Conservation (phyloP, 2,888 invertebrate genomes). For the Helicoverpa assulta region DNA sequence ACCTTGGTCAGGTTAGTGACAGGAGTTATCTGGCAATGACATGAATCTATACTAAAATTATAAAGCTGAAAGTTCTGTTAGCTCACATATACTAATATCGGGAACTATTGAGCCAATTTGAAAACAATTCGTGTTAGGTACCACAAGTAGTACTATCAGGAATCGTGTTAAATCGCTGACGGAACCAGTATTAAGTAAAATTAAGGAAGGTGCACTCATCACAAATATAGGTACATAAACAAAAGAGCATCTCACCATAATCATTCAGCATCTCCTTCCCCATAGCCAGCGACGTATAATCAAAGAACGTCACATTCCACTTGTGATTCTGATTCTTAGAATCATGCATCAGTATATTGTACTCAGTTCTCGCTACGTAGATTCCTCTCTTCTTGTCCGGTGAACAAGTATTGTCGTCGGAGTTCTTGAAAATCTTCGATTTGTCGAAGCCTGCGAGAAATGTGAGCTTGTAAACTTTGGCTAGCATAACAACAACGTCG, state of each 20-base stretch:
- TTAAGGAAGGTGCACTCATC: too few species aligned
- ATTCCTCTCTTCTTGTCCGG: conserved; percentile 92
- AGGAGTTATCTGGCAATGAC: too few species aligned
- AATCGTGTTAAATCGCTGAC: too few species aligned
- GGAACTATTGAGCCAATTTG: too few species aligned
- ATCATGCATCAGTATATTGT: conserved; percentile 98
- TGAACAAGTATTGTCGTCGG: conserved; percentile 92
- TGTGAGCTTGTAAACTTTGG: conserved; percentile 11
- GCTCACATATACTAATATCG: too few species aligned
- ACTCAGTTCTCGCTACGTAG: conserved; percentile 96
- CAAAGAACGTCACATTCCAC: conserved; percentile 99
- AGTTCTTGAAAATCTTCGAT: conserved; percentile 83
- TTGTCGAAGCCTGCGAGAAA: conserved; percentile 83
- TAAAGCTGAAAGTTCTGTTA: too few species aligned
- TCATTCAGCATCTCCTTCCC: conserved; percentile 93
- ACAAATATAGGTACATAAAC: neutral
- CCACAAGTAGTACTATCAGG: too few species aligned
- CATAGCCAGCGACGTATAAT: conserved; percentile 97
- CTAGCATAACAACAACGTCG: conserved; percentile 5
- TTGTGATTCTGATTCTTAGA: conserved; percentile 91
- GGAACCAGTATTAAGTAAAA: too few species aligned
- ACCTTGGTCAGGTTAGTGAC: too few species aligned
- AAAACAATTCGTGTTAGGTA: too few species aligned
- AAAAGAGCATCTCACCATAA: conserved; percentile 91
- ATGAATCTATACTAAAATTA: too few species aligned